A percentile compares a stretch with the other conserved stretches of the same genome.
Conservation (phyloP, 2,113 vertebrate species). For the Solenodon paradoxus region DNA sequence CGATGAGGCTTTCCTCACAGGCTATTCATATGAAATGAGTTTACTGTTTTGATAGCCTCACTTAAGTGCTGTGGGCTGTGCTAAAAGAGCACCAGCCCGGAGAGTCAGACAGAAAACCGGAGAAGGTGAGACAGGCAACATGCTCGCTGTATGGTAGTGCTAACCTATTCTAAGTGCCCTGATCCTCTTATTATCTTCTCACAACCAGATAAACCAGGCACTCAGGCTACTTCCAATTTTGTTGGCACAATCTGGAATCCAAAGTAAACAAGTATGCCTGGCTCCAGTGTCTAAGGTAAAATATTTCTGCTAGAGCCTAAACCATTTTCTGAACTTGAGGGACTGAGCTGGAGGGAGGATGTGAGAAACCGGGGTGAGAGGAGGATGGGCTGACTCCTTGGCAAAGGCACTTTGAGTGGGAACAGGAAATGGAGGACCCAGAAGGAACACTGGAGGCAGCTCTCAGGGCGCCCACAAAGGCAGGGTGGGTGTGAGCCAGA, state of each 20-base stretch:
- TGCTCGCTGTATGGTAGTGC: no score
- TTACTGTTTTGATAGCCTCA: not conserved
- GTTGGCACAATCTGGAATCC: not conserved
- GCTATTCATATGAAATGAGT: not conserved
- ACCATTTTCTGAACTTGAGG: not conserved
- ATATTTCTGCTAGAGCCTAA: not conserved
- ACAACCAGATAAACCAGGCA: not conserved
- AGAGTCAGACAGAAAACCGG: no score
- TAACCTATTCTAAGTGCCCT: no score
- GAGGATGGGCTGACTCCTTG: no score
- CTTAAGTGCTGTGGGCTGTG: not conserved
- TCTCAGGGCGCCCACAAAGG: not conserved
- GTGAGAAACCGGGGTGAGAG: not conserved
- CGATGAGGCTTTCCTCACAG: not conserved
- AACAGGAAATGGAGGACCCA: not conserved
- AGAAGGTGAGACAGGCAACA: accelerated
- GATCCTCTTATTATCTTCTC: not conserved
- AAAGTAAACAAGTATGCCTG: not conserved
- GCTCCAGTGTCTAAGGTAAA: not conserved
- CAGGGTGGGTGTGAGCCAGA: not conserved
- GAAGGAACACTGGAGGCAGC: not conserved
- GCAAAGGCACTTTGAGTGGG: not conserved
- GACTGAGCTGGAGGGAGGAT: not conserved
- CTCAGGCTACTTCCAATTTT: not conserved
- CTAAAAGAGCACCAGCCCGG: not conserved